These are phyloP conservation scores for Taeniopygia guttata DNA, from an alignment of 2,797 vertebrate genomes.

Conservation along the genomic window DNA sequence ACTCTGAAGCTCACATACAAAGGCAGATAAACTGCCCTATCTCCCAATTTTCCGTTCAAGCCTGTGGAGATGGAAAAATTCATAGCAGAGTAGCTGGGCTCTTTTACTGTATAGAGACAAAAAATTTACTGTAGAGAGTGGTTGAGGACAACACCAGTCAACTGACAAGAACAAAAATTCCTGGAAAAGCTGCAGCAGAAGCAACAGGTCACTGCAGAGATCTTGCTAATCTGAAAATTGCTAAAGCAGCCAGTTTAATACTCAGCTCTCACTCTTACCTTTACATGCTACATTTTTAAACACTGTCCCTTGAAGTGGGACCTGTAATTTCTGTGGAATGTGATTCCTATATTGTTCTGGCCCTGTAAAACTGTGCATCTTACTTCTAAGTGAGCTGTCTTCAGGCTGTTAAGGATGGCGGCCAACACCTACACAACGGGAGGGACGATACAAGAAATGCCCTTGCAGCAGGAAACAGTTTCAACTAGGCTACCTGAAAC, in stretches of 20 bases:
- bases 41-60: not conserved
- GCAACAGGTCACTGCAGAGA: not conserved
- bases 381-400: not conserved
- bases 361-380: not conserved
- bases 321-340: not conserved
- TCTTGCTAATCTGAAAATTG: not conserved
- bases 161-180: not conserved
- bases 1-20: slow-evolving; percentile 6
- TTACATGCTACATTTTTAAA: not conserved
- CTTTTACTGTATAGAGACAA: not conserved
- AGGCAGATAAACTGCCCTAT: not conserved
- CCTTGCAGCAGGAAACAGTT: not conserved
- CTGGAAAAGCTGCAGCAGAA: not conserved
- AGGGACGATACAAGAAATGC: accelerated
- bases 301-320: not conserved
- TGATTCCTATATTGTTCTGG: not conserved
- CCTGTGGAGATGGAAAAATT: not conserved
- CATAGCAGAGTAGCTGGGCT: not conserved
- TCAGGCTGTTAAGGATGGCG: not conserved
- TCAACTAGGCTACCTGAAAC: not conserved
- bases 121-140: not conserved
- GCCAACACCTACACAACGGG: not conserved
- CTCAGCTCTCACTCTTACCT: not conserved
- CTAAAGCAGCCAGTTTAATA: not conserved
- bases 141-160: not conserved